Evolutionary conservation across 2,888 invertebrate species (phyloP).

Genomic region (Drosophila quinaria): DNA sequence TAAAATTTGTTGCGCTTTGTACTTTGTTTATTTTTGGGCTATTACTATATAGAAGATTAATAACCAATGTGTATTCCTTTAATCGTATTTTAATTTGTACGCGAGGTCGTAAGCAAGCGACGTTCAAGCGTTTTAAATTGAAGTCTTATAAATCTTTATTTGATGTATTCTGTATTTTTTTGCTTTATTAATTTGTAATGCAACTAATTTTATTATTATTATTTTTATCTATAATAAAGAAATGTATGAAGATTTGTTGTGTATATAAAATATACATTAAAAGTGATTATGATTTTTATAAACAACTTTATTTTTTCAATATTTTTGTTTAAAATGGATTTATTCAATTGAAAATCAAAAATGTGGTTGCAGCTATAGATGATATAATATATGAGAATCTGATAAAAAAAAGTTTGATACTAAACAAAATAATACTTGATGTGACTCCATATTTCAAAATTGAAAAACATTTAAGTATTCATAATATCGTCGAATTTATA

Average conservation of each 20-base stretch:
- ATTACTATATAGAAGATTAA: slow-evolving; percentile 17
- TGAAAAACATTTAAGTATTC: neutral
- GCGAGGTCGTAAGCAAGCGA: slow-evolving; percentile 7
- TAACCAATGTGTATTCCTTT: slow-evolving; percentile 45
- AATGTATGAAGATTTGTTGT: slow-evolving; percentile 73
- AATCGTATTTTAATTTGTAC: slow-evolving; percentile 22
- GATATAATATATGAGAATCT: neutral
- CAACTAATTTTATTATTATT: slow-evolving; percentile 59
- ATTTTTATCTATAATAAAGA: slow-evolving; percentile 64
- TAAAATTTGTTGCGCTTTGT: slow-evolving; percentile 43
- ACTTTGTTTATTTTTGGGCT: slow-evolving; percentile 36
- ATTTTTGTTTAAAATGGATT: slow-evolving; percentile 8
- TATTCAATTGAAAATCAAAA: neutral
- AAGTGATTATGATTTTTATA: slow-evolving; percentile 70
- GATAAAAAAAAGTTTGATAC: neutral
- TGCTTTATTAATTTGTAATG: slow-evolving; percentile 79
- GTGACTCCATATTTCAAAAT: neutral
- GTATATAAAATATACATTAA: slow-evolving; percentile 80
- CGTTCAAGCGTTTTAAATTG: slow-evolving; percentile 24
- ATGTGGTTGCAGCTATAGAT: neutral
- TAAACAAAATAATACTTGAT: neutral
- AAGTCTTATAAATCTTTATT: slow-evolving; percentile 46
- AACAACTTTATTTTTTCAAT: slow-evolving; percentile 27
- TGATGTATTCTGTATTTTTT: slow-evolving; percentile 59
- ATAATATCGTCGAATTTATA: neutral